Conservation (phyloP, 2,797 vertebrate species). For the Neopelma chrysocephalum region DNA sequence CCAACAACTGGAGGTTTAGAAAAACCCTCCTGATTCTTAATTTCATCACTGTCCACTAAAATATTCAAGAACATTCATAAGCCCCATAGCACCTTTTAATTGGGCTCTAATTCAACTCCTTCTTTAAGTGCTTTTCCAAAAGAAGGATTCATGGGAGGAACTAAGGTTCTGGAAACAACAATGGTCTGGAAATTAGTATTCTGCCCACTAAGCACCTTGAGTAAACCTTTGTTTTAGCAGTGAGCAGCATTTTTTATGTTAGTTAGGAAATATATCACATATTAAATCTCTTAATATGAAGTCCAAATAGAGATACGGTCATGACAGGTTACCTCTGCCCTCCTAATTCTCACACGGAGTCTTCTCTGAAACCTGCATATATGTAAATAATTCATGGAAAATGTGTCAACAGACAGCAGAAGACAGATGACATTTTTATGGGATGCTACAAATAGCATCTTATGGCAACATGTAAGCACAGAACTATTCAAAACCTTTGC, state of each 20-base stretch:
- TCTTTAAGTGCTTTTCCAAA: background rate
- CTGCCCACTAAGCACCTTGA: background rate
- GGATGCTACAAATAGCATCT: background rate
- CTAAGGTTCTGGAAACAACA: background rate
- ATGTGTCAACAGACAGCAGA: background rate
- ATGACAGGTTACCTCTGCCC: background rate
- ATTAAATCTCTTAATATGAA: background rate
- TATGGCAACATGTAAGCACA: background rate
- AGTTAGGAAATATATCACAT: background rate
- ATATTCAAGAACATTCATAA: background rate
- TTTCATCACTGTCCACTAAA: background rate
- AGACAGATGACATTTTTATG: background rate
- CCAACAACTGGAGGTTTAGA: background rate
- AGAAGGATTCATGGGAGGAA: background rate
- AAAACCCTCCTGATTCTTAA: background rate
- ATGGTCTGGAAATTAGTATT: background rate
- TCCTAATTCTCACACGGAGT: background rate
- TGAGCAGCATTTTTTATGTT: background rate
- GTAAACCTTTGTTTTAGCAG: background rate
- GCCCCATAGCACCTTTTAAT: background rate
- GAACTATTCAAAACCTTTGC: background rate
- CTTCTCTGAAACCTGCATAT: background rate
- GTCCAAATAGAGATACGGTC: background rate
- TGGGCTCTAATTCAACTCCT: background rate
- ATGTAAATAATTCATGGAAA: constrained; percentile 1